Percentiles rank a stretch among this genome's conserved stretches.
These are phyloP conservation scores for Harpegnathos saltator DNA, from an alignment of 1,140 invertebrate species.

Conservation along the genomic window DNA sequence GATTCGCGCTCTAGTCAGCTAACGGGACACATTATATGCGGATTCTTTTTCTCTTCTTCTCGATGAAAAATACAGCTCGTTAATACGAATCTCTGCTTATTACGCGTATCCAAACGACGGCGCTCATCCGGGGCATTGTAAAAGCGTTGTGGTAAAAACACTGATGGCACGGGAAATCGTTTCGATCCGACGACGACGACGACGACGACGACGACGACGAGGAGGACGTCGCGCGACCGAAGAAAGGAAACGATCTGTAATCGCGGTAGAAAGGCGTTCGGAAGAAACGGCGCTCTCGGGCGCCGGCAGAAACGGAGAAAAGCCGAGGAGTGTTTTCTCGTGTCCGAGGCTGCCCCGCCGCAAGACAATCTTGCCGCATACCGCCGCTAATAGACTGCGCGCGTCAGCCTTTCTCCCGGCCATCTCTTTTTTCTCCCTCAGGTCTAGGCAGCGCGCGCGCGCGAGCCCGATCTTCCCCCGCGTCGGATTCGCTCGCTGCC, in stretches of 20 bases:
- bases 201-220: neutral
- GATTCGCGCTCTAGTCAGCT: no score
- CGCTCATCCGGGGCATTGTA: slow-evolving; percentile 38
- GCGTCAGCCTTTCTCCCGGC: slow-evolving; percentile 68
- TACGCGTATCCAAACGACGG: slow-evolving; percentile 42
- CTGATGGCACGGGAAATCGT: neutral
- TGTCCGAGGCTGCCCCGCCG: slow-evolving; percentile 47
- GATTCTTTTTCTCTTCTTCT: no score
- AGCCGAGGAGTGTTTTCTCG: slow-evolving; percentile 49
- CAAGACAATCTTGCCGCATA: slow-evolving; percentile 72
- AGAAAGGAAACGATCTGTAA: slow-evolving; percentile 56
- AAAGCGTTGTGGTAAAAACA: neutral
- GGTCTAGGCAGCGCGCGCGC: neutral
- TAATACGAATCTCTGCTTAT: neutral
- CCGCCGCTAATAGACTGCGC: slow-evolving; percentile 69
- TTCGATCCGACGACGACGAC: neutral
- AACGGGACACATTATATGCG: no score
- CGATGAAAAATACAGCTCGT: neutral
- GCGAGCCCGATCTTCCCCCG: slow-evolving; percentile 30
- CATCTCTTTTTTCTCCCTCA: slow-evolving; percentile 10
- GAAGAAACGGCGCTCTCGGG: slow-evolving; percentile 47
- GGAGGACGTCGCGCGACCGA: neutral
- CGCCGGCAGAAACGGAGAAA: slow-evolving; percentile 61
- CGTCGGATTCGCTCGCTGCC: slow-evolving; percentile 68
- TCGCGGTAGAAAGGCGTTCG: slow-evolving; percentile 47